These are phyloP conservation scores for Ormyrus rosae DNA, from an alignment of 2,888 invertebrate species.

Conservation along the genomic window DNA sequence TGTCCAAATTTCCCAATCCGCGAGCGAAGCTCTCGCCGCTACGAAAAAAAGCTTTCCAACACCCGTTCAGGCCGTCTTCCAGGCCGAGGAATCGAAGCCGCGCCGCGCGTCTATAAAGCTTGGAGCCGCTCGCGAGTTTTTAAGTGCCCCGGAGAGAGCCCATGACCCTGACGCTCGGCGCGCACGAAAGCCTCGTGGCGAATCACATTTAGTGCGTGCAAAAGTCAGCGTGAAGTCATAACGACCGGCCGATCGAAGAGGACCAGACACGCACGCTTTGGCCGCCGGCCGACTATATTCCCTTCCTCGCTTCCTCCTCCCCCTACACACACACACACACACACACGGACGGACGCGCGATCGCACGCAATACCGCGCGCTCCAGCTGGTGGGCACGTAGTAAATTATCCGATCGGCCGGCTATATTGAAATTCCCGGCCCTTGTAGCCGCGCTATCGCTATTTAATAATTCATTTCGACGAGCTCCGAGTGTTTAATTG, in stretches of 20 bases:
- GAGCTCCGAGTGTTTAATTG: too few species aligned
- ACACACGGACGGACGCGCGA: neutral
- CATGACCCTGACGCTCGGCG: conserved; percentile 23
- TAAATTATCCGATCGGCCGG: neutral
- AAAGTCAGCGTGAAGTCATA: conserved; percentile 74
- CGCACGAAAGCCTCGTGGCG: conserved; percentile 71
- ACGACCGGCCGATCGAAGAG: conserved; percentile 67
- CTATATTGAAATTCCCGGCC: neutral
- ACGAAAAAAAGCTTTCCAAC: too few species aligned
- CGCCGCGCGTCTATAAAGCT: too few species aligned
- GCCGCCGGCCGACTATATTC: conserved; percentile 65
- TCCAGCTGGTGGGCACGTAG: neutral
- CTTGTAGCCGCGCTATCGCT: neutral
- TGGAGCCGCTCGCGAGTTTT: too few species aligned
- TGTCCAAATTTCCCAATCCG: too few species aligned
- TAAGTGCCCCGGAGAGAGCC: conserved; percentile 1
- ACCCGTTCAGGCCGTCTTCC: too few species aligned
- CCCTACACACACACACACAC: conserved; percentile 4
- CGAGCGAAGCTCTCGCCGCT: too few species aligned
- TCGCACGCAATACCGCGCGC: neutral
- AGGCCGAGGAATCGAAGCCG: too few species aligned
- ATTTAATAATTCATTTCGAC: too few species aligned
- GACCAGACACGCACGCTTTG: conserved; percentile 66
- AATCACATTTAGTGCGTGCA: conserved; percentile 66
- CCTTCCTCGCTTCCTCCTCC: too few species aligned